These are phyloP conservation scores for Invenusta paracnida DNA, from an alignment of 2,888 invertebrate genomes.

Conservation along the genomic window DNA sequence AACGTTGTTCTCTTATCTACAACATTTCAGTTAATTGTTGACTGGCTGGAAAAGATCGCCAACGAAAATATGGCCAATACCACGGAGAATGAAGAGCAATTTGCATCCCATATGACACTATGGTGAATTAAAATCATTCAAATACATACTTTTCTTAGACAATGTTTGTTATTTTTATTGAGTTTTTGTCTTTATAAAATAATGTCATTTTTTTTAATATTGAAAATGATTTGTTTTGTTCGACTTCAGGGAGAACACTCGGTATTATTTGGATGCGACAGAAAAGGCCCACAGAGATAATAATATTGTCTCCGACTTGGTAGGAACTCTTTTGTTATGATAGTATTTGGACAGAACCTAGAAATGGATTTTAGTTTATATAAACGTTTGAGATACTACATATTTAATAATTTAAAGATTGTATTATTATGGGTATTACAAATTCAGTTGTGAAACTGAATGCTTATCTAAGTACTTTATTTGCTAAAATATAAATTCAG, in stretches of 20 bases:
- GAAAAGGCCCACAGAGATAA: background rate
- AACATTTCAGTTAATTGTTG: slow-evolving; percentile 74
- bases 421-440: too few relatives aligned
- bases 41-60: slow-evolving; percentile 83
- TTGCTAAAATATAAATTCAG: too few relatives aligned
- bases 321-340: too few relatives aligned
- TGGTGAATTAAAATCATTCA: background rate
- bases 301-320: background rate
- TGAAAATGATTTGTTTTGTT: too few relatives aligned
- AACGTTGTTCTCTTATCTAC: too few relatives aligned
- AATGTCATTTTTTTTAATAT: too few relatives aligned
- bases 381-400: too few relatives aligned
- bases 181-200: background rate
- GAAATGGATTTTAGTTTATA: too few relatives aligned
- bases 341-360: too few relatives aligned
- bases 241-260: background rate
- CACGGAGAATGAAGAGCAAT: background rate
- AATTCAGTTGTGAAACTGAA: too few relatives aligned
- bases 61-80: slow-evolving; percentile 63
- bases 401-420: too few relatives aligned
- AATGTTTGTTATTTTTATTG: background rate
- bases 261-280: background rate
- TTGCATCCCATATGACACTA: background rate
- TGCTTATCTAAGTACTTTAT: too few relatives aligned
- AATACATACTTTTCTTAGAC: background rate